Evolutionary conservation across 2,888 invertebrate species (phyloP), one percentile per base, ranked within the genome.

Genomic region (Harpalus rufipes): DNA sequence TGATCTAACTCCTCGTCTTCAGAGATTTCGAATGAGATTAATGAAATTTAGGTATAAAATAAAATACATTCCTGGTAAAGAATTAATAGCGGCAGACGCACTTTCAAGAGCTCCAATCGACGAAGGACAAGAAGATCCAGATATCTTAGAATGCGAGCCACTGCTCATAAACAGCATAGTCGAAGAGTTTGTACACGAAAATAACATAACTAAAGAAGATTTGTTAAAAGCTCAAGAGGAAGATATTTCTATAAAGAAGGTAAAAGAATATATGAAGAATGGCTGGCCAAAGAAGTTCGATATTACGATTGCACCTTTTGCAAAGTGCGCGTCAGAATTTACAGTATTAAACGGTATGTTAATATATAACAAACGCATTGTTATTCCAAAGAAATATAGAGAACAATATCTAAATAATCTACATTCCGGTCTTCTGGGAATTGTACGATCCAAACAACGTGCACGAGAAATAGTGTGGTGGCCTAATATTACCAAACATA

Each of bases 371-470:
- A 39, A 68, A 8, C 12, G 68, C 16, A 68, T 68, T 32, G 39
- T 68, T 18, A 68, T 68, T 68, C 68, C 68, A 68, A 39, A 32
- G 21, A 39, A 68, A 68, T 12, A 21, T n/a, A 25, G 68, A 25
- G 21, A 68, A 68, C 68, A 68, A 18, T 32, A 32, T 68, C 14
- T 68, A 68, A 25, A 68, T 10, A 32, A 32, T 25, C 21, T 68
- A 32, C 68, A 68, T 68, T 25, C 68, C 2, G 68, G 68, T 6
- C 68, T 7, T 68, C 12, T 10, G 8, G 68, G 25, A 25, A 68
- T 68, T n/a, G 68, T 68, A 3, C 8, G 39, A 68, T 68, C 6
- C 5, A 68, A 68, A 21, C 68, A 32, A 16, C 16, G 68, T 21
- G 68, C 68, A 25, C 25, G 39, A 68, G 32, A 68, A 68, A 25